A percentile compares a stretch with the other conserved stretches of the same genome.
phyloP scores from a whole-genome alignment of 2,113 vertebrate genomes.

The Melospiza georgiana region DNA sequence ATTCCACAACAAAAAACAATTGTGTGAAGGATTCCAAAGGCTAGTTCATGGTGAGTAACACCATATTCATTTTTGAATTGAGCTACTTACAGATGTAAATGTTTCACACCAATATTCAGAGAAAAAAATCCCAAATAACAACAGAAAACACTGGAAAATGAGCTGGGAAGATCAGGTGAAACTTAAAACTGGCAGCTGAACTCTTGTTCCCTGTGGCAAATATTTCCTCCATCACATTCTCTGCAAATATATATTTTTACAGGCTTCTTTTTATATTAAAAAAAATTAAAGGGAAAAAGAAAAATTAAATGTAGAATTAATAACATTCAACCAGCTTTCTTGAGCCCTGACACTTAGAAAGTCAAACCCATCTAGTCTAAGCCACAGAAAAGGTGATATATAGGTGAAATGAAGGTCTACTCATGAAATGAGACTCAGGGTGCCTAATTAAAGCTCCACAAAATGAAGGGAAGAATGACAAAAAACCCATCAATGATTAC shows the following conservation, averaged over 20 bases:
- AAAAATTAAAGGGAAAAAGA: neutral
- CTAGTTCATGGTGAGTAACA: neutral
- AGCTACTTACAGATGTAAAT: neutral
- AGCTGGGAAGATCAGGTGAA: neutral
- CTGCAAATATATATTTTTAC: neutral
- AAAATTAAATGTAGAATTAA: neutral
- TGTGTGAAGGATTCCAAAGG: neutral
- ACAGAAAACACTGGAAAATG: neutral
- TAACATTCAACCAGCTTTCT: neutral
- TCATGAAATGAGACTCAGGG: neutral
- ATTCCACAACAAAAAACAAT: neutral
- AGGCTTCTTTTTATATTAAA: neutral
- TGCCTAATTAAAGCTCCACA: neutral
- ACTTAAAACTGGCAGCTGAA: neutral
- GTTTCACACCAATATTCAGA: neutral
- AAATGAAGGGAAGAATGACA: neutral
- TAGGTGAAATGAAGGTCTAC: neutral
- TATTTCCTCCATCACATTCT: neutral
- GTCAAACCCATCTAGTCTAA: neutral
- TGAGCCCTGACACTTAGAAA: neutral
- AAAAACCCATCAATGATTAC: neutral
- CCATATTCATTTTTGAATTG: neutral
- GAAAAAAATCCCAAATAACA: neutral
- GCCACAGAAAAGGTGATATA: neutral
- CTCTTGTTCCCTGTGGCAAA: neutral